Evolutionary conservation across 2,113 vertebrate genomes (phyloP).

Genomic region (Hippotragus niger): DNA sequence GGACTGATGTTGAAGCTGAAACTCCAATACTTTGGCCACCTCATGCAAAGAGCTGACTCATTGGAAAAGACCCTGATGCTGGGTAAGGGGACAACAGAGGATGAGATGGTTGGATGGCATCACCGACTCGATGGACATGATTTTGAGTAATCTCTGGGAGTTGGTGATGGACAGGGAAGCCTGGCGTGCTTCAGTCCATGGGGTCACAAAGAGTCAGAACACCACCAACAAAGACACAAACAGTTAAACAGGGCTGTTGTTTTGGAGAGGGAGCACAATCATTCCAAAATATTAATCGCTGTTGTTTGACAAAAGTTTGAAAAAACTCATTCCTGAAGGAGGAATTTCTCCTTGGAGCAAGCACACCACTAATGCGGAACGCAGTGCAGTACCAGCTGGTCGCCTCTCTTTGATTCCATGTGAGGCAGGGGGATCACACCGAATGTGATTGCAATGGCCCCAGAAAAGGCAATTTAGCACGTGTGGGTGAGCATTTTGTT

Average conservation of each 20-base stretch:
- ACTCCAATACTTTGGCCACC: not conserved
- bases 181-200: not conserved
- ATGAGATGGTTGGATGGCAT: not conserved
- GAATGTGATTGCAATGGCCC: not conserved
- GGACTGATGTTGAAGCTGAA: not conserved
- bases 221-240: not conserved
- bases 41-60: not conserved
- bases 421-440: not conserved
- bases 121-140: not conserved
- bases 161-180: not conserved
- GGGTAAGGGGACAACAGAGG: not conserved
- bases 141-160: rapidly evolving
- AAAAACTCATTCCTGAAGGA: not conserved
- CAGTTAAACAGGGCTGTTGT: not conserved
- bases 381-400: rapidly evolving
- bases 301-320: not conserved
- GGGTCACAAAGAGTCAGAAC: not conserved
- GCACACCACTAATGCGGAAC: rapidly evolving
- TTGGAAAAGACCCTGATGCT: not conserved
- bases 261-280: not conserved
- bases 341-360: not conserved
- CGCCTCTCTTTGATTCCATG: rapidly evolving
- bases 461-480: not conserved
- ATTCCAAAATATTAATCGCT: not conserved
- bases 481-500: not conserved